Evolutionary conservation across 2,797 vertebrate species (phyloP), one percentile per base, ranked within the genome.

Genomic region (Gobio occitaniae): DNA sequence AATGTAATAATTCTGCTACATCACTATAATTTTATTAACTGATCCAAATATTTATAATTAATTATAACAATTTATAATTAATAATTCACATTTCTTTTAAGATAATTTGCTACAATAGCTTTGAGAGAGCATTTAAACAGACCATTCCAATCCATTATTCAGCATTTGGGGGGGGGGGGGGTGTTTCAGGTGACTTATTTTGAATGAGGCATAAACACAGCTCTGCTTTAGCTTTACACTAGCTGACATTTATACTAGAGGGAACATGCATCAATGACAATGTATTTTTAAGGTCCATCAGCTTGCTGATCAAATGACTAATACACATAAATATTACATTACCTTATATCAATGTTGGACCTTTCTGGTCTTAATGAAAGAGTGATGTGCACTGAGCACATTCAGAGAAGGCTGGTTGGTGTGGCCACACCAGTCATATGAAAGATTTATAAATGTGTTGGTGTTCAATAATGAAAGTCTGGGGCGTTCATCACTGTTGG

Each of bases 381-480:
- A 69, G 68, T 50, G 47, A 70, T 78, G 66, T 70, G 52, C 76
- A 41, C 70, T 32, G 41, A 69, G 61, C 59, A 47, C 63, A 63
- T 80, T 61, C 8, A 70, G 61, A 87, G n/a, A 68, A 52, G 54
- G 44, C 47, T 59, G 59, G 59, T 15, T 50, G 69, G 21, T 68
- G 47, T 63, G 54, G 52, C 15, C 63, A 84, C 3, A 3, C 65
- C 65, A 72, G 74, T 69, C 54, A 89, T 84, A 74, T 82, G 82
- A 86, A 72, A 86, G 81, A 75, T 86, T 82, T 86, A 52, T 79
- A 86, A 84, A 86, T 83, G 63, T 89, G 87, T 87, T 79, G 69
- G 47, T 79, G 79, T 75, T 87, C 78, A 48, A 85, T 87, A 88
- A 88, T 84, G 78, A 82, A 83, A 87, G 78, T 83, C 81, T 89